Evolutionary conservation across 2,797 vertebrate species (phyloP).

Genomic region (Oophaga sylvatica): DNA sequence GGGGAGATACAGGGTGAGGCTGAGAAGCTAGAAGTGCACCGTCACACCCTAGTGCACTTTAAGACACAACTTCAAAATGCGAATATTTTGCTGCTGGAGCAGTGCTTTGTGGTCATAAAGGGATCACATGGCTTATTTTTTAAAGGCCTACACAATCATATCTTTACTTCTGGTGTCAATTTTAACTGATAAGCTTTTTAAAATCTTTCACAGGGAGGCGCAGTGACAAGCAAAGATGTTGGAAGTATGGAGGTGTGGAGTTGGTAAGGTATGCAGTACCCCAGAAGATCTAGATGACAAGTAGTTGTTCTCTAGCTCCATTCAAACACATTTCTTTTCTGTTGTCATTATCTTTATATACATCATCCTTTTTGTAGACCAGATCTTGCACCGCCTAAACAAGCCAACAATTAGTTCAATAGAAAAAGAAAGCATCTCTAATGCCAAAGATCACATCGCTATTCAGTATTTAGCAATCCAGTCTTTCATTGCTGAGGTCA

Average conservation of each 20-base stretch:
- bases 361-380: not conserved
- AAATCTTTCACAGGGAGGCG: not conserved
- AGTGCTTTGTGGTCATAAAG: too few species aligned
- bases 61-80: too few species aligned
- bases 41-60: too few species aligned
- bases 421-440: not conserved
- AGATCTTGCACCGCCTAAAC: not conserved
- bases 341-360: not conserved
- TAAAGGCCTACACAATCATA: too few species aligned
- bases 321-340: not conserved
- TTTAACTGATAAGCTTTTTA: not conserved
- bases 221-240: not conserved
- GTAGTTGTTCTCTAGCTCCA: not conserved
- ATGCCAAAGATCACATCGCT: not conserved
- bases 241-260: not conserved
- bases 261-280: not conserved
- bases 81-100: too few species aligned
- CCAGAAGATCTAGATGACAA: not conserved
- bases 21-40: too few species aligned
- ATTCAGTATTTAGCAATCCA: not conserved
- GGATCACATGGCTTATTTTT: too few species aligned
- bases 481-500: not conserved
- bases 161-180: not conserved
- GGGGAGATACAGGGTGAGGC: too few species aligned
- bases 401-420: not conserved